Evolutionary conservation across 1,140 invertebrate species (phyloP).

Genomic region (Drosophila tristis): DNA sequence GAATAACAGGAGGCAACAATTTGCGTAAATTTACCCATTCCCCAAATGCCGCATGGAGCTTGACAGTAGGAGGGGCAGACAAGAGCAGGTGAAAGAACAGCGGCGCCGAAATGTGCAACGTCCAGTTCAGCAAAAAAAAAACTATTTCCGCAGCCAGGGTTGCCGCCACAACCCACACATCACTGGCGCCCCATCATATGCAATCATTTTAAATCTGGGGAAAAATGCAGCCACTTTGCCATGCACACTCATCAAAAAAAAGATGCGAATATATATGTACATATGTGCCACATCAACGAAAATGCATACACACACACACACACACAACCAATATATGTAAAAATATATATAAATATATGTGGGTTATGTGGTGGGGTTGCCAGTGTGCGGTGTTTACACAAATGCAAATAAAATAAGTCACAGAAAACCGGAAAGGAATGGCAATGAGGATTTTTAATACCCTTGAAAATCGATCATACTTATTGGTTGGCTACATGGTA

Average conservation of each 20-base stretch:
- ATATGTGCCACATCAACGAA: constrained; percentile 13
- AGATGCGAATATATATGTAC: constrained; percentile 24
- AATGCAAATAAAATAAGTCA: constrained; percentile 51
- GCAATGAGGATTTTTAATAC: no score
- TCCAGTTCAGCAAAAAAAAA: constrained; percentile 22
- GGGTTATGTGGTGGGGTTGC: constrained; percentile 12
- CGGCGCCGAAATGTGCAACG: constrained; percentile 39
- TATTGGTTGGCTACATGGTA: no score
- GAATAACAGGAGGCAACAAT: constrained; percentile 10
- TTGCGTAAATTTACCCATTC: constrained; percentile 30
- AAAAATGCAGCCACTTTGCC: constrained; percentile 61
- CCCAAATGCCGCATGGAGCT: constrained; percentile 33
- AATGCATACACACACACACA: constrained; percentile 4
- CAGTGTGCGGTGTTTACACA: constrained; percentile 5
- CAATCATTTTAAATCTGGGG: constrained; percentile 68
- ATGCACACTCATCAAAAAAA: constrained; percentile 60
- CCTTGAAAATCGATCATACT: no score
- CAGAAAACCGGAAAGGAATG: no score
- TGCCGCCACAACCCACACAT: neutral
- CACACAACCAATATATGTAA: neutral
- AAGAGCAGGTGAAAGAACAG: constrained; percentile 37
- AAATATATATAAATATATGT: constrained; percentile 24
- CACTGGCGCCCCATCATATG: constrained; percentile 17
- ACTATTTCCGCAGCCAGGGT: constrained; percentile 1
- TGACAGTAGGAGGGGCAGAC: constrained; percentile 23